A percentile compares a stretch with the other conserved stretches of the same genome.
Conservation (phyloP, 2,113 vertebrate genomes). For the Dromaius novaehollandiae region DNA sequence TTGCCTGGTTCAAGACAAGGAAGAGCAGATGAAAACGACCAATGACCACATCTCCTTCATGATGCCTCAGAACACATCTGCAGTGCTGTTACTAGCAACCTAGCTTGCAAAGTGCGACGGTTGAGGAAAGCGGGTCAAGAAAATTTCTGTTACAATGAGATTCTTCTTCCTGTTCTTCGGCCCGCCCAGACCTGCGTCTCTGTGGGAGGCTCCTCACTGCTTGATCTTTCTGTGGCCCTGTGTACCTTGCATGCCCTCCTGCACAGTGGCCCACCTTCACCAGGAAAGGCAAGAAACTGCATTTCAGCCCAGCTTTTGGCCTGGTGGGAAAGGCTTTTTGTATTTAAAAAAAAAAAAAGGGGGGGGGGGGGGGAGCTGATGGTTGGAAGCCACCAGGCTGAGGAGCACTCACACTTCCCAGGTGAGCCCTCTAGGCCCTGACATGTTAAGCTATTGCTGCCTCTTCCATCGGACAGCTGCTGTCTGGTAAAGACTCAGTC, state of each 20-base stretch:
- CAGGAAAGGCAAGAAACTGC: not conserved
- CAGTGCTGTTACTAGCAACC: not conserved
- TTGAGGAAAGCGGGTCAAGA: slow-evolving; percentile 27
- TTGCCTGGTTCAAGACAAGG: not conserved
- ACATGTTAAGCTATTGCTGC: not conserved
- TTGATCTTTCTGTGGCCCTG: not conserved
- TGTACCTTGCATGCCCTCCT: not conserved
- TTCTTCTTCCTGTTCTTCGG: not conserved
- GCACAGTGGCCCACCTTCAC: not conserved
- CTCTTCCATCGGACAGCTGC: not conserved
- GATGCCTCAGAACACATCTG: not conserved
- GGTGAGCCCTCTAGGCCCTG: not conserved
- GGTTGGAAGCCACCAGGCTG: not conserved
- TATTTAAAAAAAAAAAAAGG: too few species aligned
- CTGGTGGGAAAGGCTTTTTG: too few species aligned
- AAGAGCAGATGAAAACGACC: not conserved
- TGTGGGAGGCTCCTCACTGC: not conserved
- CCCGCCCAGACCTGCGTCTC: fast-evolving
- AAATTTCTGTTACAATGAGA: slow-evolving; percentile 7
- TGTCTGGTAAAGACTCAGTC: not conserved
- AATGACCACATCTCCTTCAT: not conserved
- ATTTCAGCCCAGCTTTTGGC: not conserved
- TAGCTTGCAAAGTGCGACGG: not conserved
- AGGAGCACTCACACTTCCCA: not conserved
- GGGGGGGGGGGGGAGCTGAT: not conserved